Evolutionary conservation across 1,140 invertebrate species (phyloP).

Genomic region (Papilio xuthus): DNA sequence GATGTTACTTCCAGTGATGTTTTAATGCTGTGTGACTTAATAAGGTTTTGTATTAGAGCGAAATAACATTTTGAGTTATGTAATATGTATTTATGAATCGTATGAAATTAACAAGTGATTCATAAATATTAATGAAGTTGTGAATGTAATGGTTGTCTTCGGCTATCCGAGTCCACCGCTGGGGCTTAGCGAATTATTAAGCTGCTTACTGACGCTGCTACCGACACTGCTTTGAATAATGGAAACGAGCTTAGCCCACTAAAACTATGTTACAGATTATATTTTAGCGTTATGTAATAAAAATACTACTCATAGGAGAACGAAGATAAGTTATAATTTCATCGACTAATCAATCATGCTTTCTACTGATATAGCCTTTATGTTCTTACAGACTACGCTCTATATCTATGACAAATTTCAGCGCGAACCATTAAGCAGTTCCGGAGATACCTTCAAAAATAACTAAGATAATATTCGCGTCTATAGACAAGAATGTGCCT

Average conservation of each 20-base stretch:
- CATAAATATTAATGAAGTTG: conserved; percentile 16
- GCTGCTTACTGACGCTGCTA: not conserved
- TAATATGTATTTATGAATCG: not conserved
- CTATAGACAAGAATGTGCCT: not conserved
- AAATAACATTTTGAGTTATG: no score
- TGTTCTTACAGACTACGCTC: no score
- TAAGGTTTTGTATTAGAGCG: no score
- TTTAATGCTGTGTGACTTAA: no score
- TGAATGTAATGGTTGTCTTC: conserved; percentile 11
- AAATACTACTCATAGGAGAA: not conserved
- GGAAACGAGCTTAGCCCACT: conserved; percentile 1
- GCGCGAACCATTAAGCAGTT: no score
- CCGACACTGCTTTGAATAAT: conserved; percentile 23
- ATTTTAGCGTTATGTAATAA: not conserved
- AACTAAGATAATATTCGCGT: not conserved
- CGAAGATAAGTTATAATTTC: not conserved
- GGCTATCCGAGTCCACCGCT: not conserved
- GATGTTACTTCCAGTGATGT: no score
- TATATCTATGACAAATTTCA: no score
- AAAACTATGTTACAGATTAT: not conserved
- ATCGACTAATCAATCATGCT: not conserved
- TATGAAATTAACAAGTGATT: not conserved
- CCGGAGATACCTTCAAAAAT: no score
- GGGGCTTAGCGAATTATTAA: conserved; percentile 19
- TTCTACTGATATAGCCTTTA: no score